phyloP scores from a whole-genome alignment of 1,140 invertebrate species.

The Chrysomallon squamiferum region DNA sequence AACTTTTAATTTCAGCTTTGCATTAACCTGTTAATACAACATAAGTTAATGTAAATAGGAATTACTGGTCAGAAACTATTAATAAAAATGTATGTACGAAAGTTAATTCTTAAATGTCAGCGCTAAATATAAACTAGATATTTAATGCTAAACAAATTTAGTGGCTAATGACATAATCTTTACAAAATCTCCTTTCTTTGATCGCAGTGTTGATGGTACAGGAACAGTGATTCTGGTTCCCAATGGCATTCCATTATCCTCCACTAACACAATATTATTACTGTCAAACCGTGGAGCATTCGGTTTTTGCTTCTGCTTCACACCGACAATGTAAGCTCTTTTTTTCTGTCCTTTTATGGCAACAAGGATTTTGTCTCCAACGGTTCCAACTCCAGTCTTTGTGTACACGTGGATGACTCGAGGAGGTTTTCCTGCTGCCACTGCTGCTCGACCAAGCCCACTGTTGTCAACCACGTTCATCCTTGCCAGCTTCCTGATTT shows the following conservation, averaged over 20 bases:
- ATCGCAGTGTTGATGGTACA: slow-evolving; percentile 88
- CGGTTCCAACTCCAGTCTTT: slow-evolving; percentile 69
- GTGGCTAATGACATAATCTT: slow-evolving; percentile 93
- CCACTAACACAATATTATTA: slow-evolving; percentile 96
- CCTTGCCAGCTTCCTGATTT: slow-evolving; percentile 70
- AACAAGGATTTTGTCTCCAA: slow-evolving; percentile 81
- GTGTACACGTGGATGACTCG: slow-evolving; percentile 70
- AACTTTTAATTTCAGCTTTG: too few species aligned
- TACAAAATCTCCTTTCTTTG: slow-evolving; percentile 86
- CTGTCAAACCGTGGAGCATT: slow-evolving; percentile 93
- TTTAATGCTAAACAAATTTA: slow-evolving; percentile 80
- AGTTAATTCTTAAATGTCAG: too few species aligned
- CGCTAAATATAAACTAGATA: too few species aligned
- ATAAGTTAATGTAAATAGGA: too few species aligned
- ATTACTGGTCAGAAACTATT: too few species aligned
- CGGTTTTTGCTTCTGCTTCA: slow-evolving; percentile 77
- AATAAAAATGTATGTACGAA: too few species aligned
- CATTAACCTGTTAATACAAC: too few species aligned
- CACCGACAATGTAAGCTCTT: slow-evolving; percentile 94
- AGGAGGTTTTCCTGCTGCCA: slow-evolving; percentile 90
- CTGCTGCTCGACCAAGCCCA: slow-evolving; percentile 89
- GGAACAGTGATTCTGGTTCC: slow-evolving; percentile 95
- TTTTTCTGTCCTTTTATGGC: slow-evolving; percentile 97
- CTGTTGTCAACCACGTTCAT: slow-evolving; percentile 96
- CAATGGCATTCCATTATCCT: slow-evolving; percentile 90